These are phyloP conservation scores for Drosophila rhopaloa DNA, from an alignment of 1,140 invertebrate species.

Conservation along the genomic window DNA sequence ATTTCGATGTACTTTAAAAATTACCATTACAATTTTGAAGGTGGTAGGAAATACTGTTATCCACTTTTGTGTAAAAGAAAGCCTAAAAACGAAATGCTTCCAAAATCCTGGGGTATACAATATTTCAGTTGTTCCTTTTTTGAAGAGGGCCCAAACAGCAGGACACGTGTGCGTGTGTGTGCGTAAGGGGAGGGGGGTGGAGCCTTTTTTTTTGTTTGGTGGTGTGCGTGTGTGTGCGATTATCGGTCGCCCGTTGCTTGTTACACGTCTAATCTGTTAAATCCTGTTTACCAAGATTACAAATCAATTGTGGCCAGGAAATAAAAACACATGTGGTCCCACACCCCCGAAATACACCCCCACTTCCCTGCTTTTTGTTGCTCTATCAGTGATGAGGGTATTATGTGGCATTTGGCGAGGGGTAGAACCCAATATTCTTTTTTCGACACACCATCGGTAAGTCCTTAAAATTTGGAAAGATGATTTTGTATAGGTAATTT, in stretches of 20 bases:
- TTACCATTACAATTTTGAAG: no score
- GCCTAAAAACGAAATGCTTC: neutral
- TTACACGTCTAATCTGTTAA: slow-evolving; percentile 82
- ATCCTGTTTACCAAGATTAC: slow-evolving; percentile 82
- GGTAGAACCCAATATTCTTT: neutral
- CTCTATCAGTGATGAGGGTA: slow-evolving; percentile 43
- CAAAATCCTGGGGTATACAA: neutral
- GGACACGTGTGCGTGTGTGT: slow-evolving; percentile 52
- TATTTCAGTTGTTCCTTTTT: slow-evolving; percentile 32
- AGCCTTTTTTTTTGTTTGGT: slow-evolving; percentile 27
- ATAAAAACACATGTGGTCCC: slow-evolving; percentile 72
- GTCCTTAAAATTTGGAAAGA: slow-evolving; percentile 25
- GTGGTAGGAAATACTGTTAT: no score
- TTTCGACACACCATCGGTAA: neutral
- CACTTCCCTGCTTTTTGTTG: slow-evolving; percentile 10
- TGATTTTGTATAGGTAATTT: slow-evolving; percentile 23
- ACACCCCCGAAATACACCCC: neutral
- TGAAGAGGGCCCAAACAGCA: slow-evolving; percentile 51
- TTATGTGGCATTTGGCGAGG: slow-evolving; percentile 25
- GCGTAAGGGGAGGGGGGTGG: neutral
- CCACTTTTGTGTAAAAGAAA: no score
- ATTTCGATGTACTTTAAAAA: no score
- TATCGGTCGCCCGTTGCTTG: slow-evolving; percentile 73
- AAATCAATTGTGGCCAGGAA: slow-evolving; percentile 80
- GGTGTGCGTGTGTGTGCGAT: slow-evolving; percentile 60